Base-by-base conservation (phyloP, 2,888 invertebrate species). In the Cosmorhoe ocellata region DNA sequence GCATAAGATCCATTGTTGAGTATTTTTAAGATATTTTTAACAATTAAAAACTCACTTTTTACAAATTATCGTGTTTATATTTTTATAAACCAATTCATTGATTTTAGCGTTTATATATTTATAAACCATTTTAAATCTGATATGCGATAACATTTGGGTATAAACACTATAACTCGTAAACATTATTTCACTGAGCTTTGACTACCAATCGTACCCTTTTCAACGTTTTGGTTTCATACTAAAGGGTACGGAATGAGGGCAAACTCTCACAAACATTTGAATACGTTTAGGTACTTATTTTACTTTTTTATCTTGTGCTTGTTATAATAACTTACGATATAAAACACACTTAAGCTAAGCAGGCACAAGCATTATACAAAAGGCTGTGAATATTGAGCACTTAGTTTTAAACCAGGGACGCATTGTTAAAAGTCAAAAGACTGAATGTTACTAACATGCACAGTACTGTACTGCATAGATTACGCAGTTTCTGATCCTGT, bases 361-460 rank as follows among this genome's bases (percentile, higher is more conserved):
- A 85, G 84, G 84, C 86, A 86, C 87, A 87, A 85, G 88, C 87
- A 76, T 82, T 78, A 67, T 78, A 79, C 74, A 78, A 48, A 82
- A 83, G 81, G 79, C 75, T 68, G 58, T 48, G 14, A 50, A 68
- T 56, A 66, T 81, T 79, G 79, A 84, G 79, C 83, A 76, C 47
- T 38, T 52, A 47, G 24, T 24, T 32, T 36, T 30, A 13, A 12
- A 45, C 1, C 38, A 51, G 53, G 42, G 28, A 54, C 47, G 11
- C 32, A 24, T 10, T 18, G 9, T n/a, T n/a, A n/a, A n/a, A n/a
- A n/a, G n/a, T n/a, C n/a, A n/a, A n/a, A n/a, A n/a, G n/a, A n/a
- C n/a, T n/a, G n/a, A n/a, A n/a, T n/a, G n/a, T n/a, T n/a, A n/a
- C n/a, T n/a, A n/a, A n/a, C n/a, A n/a, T n/a, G n/a, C n/a, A n/a